Evolutionary conservation across 2,797 vertebrate species (phyloP), one percentile per base, ranked within the genome.

Genomic region (Echeneis naucrates): DNA sequence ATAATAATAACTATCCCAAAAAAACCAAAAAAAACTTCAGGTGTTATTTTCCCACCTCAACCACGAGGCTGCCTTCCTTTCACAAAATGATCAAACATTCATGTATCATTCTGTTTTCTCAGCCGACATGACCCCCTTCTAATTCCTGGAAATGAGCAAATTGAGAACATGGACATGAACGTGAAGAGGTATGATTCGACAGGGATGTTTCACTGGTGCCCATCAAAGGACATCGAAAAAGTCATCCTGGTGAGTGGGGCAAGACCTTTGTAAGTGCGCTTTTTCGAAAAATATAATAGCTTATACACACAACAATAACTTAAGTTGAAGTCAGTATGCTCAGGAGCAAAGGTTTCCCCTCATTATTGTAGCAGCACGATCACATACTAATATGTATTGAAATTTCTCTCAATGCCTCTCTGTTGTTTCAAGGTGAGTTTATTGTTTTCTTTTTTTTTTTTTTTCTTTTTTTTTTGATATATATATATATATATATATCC

Each of bases 151-250:
- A 99, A 98, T 0, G 98, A 99, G 65, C 97, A 99, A 93, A 98
- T 98, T 24, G 98, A 99, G 91, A 98, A 96, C 93, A 99, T 99
- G 97, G 98, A 99, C 87, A 95, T 96, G 91, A 99, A 95, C 6
- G 96, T 99, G 91, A 99, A 99, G 94, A 97, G 95, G 92, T 99
- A 99, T 0, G 98, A 99, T 90, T 99, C 98, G 52, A 99, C 98
- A 1, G 98, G 98, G 88, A 99, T 99, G 98, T 99, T 99, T 94
- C 98, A 99, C 91, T 99, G 98, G 98, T 97, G 97, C 73, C 97
- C 96, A 11, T 94, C 97, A 86, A 99, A 98, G 90, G 98, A 99
- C 33, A 99, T 99, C 37, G 98, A 99, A 91, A 99, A 98, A 88
- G 98, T 99, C 87, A 98, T 99, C 91, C 93, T 99, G 97, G 98